Evolutionary conservation across 1,140 invertebrate species (phyloP), one percentile per base, ranked within the genome.

Genomic region (Aphidius gifuensis): DNA sequence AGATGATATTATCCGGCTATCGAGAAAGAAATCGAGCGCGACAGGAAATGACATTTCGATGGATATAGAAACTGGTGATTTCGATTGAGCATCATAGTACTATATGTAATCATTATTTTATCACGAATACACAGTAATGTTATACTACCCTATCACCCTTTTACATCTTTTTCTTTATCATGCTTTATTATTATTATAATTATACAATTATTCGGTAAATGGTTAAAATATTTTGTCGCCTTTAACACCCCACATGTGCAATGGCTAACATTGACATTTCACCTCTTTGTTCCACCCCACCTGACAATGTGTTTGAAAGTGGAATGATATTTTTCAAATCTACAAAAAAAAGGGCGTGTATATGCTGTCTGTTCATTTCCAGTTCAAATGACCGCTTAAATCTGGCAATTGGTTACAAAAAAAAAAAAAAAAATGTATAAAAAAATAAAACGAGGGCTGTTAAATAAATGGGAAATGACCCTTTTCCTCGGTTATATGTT

Each of bases 291-390:
- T 6, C 9, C 5, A 32, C 21, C 49, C 32, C 49, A 9, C 16
- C 5, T 38, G 9, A 45, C n/a, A 21, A 45, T 58, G 11, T 49
- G 6, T n/a, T 9, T 32, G 39, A 60, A 55, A 56, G n/a, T 23
- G 44, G 9, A 38, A 44, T 44, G 16, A 58, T 64, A 58, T 76
- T 77, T 79, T 75, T 75, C 62, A 75, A 74, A 74, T 75, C 63
- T 65, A 63, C 67, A 53, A 53, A 48, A 54, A 48, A 50, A 7
- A 9, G 57, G 23, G 43, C 48, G 53, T 60, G 46, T 46, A 48
- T 66, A 55, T 46, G 53, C 54, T 57, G 48, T 58, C 48, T 42
- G 8, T 71, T 71, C 69, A 74, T 72, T 62, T 64, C 61, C 54
- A 62, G 60, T 70, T 67, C 61, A 71, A 71, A 63, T 57, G 44